Evolutionary conservation across 2,888 invertebrate species (phyloP).

Genomic region (Clepsis dumicolana): DNA sequence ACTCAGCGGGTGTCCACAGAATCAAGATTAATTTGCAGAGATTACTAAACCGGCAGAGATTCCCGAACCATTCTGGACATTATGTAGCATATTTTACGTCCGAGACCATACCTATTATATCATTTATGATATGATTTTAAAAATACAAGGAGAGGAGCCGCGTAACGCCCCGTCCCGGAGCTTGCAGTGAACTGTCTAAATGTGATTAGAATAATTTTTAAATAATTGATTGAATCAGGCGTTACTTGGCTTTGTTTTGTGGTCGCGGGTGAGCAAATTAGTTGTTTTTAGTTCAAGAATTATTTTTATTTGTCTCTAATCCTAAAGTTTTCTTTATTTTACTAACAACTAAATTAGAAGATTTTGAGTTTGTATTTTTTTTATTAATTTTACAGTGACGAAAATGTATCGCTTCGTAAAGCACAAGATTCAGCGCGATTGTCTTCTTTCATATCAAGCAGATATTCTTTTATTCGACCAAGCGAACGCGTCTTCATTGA

Average conservation of each 20-base stretch:
- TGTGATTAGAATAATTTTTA: background rate
- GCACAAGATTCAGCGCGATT: background rate
- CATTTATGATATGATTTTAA: constrained; percentile 26
- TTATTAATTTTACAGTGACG: too few species aligned
- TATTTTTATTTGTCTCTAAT: too few species aligned
- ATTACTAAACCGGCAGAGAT: constrained; percentile 24
- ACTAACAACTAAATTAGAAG: too few species aligned
- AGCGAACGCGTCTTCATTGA: background rate
- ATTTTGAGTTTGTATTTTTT: too few species aligned
- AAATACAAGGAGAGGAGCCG: constrained; percentile 12
- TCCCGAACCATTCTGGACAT: constrained; percentile 30
- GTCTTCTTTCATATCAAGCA: background rate
- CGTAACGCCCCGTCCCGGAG: constrained; percentile 8
- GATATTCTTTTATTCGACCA: background rate
- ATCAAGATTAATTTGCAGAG: constrained; percentile 42
- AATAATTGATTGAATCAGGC: too few species aligned
- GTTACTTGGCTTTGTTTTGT: too few species aligned
- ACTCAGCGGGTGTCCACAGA: constrained; percentile 39
- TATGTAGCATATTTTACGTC: constrained; percentile 3
- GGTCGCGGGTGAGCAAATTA: too few species aligned
- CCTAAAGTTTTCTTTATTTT: too few species aligned
- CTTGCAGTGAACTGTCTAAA: constrained; percentile 12
- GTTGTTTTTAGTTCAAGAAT: too few species aligned
- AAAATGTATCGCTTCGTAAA: background rate
- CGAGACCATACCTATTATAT: background rate